A percentile compares a stretch with the other conserved stretches of the same genome.
phyloP scores from a whole-genome alignment of 2,113 vertebrate species.

The Chloropsis cyanopogon region DNA sequence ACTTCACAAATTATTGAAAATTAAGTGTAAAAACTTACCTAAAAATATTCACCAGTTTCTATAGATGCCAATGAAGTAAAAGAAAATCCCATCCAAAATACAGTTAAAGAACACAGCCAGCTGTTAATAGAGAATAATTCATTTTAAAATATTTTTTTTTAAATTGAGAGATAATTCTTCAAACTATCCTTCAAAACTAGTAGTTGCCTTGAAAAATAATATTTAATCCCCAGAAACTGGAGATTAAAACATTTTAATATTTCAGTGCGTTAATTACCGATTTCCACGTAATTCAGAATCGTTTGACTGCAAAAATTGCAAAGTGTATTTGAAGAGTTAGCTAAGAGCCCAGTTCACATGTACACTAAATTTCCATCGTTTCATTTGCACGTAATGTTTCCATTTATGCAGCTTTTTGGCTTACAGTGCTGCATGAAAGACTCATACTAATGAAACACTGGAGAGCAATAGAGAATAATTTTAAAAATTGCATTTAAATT shows the following conservation, averaged over 20 bases:
- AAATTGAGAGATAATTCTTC: not conserved
- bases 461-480: not conserved
- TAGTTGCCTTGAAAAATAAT: not conserved
- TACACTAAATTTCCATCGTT: not conserved
- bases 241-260: not conserved
- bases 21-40: not conserved
- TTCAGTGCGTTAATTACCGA: not conserved
- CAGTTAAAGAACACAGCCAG: constrained; percentile 9
- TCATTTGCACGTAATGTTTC: not conserved
- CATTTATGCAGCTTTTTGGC: not conserved
- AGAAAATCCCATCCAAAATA: constrained; percentile 31
- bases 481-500: not conserved
- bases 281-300: not conserved
- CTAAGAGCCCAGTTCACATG: not conserved
- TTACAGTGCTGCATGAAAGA: not conserved
- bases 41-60: not conserved
- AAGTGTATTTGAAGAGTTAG: not conserved
- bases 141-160: not conserved
- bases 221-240: not conserved
- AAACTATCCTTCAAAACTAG: not conserved
- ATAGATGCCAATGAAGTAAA: not conserved
- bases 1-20: not conserved
- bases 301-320: not conserved
- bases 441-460: not conserved
- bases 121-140: constrained; percentile 21